Evolutionary conservation across 2,888 invertebrate species (phyloP), one percentile per base, ranked within the genome.

Genomic region (Xanthia icteritia): DNA sequence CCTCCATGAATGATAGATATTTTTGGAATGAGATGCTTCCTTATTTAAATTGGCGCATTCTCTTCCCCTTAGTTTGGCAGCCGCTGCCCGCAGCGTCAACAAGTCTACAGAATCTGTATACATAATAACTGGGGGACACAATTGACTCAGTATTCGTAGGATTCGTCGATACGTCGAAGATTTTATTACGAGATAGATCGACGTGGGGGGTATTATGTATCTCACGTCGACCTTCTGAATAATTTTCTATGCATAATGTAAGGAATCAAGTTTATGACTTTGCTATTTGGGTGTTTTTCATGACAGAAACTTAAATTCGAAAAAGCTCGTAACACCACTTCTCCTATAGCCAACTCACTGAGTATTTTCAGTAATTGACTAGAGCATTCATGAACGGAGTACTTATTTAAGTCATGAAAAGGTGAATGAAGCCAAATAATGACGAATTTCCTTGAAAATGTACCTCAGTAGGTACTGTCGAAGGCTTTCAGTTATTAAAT

Each of bases 31-130:
- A 54, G 6, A n/a, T 31, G 39, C 2, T 63, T n/a, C 51, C 51
- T 54, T 63, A 42, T 54, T 31, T n/a, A 76, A 31, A 51, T n/a
- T 61, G 27, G 27, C 23, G 48, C 48, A 27, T 56, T 17, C 0
- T 6, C 23, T n/a, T n/a, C 3, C 3, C 15, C 54, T 54, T 8
- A 64, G 20, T 61, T 86, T 81, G 82, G 4, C 63, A 77, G 23
- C 45, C 73, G 11, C 61, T 64, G 83, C 2, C 51, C 5, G 15
- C 48, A 86, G 83, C 86, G 83, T 83, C 83, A 77, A 83, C 66
- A 64, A 83, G 86, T 86, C 83, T 83, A 64, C 77, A 36, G 60
- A 80, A 61, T 74, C 73, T 67, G 69, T 83, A 61, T 73, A 71
- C 48, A 56, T 83, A 82, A 86, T 82, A 85, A 60, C 69, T 17